These are phyloP conservation scores for Caerostris darwini DNA, from an alignment of 1,140 invertebrate species.

Conservation along the genomic window DNA sequence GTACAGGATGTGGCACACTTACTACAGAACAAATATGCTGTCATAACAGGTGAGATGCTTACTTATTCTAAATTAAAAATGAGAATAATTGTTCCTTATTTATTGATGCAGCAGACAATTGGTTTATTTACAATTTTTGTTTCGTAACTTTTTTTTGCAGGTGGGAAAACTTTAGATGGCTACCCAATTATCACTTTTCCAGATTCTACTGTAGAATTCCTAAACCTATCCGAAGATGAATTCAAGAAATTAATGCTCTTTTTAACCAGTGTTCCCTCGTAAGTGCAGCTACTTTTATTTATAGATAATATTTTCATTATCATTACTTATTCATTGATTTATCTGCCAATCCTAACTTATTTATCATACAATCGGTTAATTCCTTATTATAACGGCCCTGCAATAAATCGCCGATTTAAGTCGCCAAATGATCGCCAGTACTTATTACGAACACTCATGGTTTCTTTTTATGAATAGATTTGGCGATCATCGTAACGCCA, in stretches of 20 bases:
- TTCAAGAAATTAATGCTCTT: conserved; percentile 96
- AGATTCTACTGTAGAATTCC: conserved; percentile 89
- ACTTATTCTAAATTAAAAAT: background rate
- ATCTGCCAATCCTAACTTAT: background rate
- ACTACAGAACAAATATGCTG: conserved; percentile 91
- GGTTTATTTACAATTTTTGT: background rate
- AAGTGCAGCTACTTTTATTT: conserved; percentile 81
- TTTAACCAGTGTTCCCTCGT: conserved; percentile 96
- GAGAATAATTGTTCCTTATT: background rate
- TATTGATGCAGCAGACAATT: background rate
- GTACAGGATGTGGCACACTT: conserved; percentile 92
- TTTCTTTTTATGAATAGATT: no score
- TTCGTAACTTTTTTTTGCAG: conserved; percentile 82
- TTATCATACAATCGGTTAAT: no score
- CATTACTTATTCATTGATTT: background rate
- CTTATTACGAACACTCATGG: no score
- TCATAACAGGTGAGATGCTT: conserved; percentile 88
- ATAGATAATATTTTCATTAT: no score
- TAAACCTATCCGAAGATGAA: conserved; percentile 90
- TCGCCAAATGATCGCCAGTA: no score
- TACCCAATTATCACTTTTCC: conserved; percentile 96
- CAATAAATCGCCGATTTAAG: no score
- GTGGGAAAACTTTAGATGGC: conserved; percentile 94
- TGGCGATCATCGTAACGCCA: no score
- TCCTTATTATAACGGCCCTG: no score